A percentile compares a stretch with the other conserved stretches of the same genome.
phyloP scores from a whole-genome alignment of 2,888 invertebrate species.

The Schrankia costaestrigalis region DNA sequence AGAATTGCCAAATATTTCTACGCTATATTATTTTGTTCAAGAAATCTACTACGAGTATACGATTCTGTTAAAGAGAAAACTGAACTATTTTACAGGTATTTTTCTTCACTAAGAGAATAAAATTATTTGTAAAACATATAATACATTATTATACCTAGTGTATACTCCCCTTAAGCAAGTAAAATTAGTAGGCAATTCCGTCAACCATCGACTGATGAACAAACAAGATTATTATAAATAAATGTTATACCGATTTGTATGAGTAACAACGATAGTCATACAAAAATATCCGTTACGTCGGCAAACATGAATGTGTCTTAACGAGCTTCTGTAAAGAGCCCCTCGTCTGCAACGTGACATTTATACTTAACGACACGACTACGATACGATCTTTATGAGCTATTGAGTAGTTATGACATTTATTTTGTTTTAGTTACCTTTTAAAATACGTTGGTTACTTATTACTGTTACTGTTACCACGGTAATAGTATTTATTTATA shows the following conservation, averaged over 20 bases:
- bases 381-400: conserved; percentile 8
- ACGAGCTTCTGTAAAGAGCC: conserved; percentile 63
- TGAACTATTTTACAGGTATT: too few relatives aligned
- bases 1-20: too few relatives aligned
- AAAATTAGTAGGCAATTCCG: conserved; percentile 20
- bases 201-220: conserved; percentile 18
- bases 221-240: conserved; percentile 35
- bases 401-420: background rate
- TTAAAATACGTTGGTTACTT: too few relatives aligned
- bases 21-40: too few relatives aligned
- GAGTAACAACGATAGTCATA: conserved; percentile 20
- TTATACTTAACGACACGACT: conserved; percentile 41
- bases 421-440: background rate
- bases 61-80: too few relatives aligned
- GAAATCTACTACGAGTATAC: too few relatives aligned
- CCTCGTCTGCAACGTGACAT: conserved; percentile 24
- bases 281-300: conserved; percentile 68
- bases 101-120: too few relatives aligned
- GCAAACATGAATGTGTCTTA: conserved; percentile 72
- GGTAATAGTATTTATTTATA: too few relatives aligned
- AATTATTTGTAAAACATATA: too few relatives aligned
- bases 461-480: too few relatives aligned
- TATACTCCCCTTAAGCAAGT: conserved; percentile 11
- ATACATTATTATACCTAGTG: conserved; percentile 1
- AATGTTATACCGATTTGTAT: conserved; percentile 19